A percentile compares a stretch with the other conserved stretches of the same genome.
Conservation (phyloP, 2,888 invertebrate species). For the Idaea biselata region DNA sequence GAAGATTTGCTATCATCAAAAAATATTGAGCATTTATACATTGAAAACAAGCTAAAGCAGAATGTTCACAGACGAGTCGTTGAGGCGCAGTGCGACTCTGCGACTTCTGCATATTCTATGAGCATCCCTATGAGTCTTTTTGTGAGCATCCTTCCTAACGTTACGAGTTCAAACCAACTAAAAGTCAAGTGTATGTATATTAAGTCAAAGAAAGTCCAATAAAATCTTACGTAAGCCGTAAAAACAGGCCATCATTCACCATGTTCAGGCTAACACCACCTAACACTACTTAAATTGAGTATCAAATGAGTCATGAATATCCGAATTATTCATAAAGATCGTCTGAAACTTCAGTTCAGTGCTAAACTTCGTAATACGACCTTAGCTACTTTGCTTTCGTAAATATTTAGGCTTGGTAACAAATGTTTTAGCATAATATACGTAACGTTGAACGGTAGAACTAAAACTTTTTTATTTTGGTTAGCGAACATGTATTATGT, state of each 20-base stretch:
- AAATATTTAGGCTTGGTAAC: slow-evolving; percentile 1
- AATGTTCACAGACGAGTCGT: too few species aligned
- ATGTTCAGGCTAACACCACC: slow-evolving; percentile 7
- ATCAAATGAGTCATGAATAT: slow-evolving; percentile 24
- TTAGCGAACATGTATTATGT: background rate
- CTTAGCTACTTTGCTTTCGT: slow-evolving; percentile 1
- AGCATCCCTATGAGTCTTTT: too few species aligned
- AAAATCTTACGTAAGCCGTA: background rate
- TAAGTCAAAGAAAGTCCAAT: slow-evolving; percentile 2
- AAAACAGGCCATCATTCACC: background rate
- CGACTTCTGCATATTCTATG: too few species aligned
- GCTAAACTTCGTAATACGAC: background rate
- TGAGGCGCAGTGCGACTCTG: too few species aligned
- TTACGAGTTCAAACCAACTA: background rate
- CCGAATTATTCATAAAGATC: slow-evolving; percentile 11
- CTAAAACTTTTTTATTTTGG: background rate
- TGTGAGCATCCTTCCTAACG: background rate
- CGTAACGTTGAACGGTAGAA: background rate
- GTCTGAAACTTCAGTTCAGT: background rate
- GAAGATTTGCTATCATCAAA: too few species aligned
- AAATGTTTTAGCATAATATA: slow-evolving; percentile 1
- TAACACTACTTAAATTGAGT: slow-evolving; percentile 28
- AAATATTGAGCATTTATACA: too few species aligned
- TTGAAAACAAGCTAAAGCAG: too few species aligned
- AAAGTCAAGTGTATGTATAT: background rate